These are phyloP conservation scores for Andrena fulva DNA, from an alignment of 2,888 invertebrate genomes.

Conservation along the genomic window DNA sequence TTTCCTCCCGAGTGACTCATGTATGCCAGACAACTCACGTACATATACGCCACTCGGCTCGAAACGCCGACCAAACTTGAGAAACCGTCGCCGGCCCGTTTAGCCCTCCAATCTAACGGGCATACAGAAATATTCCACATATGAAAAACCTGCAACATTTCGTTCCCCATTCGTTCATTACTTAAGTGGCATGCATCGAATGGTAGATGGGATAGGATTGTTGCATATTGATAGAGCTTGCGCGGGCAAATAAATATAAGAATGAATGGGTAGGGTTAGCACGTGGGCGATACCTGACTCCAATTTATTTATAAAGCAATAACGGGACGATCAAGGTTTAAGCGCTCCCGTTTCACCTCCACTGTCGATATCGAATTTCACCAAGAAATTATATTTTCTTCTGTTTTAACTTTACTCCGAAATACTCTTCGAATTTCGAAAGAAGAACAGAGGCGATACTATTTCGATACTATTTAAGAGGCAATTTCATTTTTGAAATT, in stretches of 20 bases:
- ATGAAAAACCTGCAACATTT: slow-evolving; percentile 8
- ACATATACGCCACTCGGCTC: slow-evolving; percentile 20
- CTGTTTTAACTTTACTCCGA: not conserved
- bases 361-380: not conserved
- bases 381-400: not conserved
- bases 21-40: slow-evolving; percentile 37
- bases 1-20: slow-evolving; percentile 53
- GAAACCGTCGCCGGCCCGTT: slow-evolving; percentile 35
- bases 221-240: not conserved
- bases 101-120: slow-evolving; percentile 28
- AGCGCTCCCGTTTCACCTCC: not conserved
- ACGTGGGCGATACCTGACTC: not conserved
- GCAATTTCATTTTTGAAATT: not conserved
- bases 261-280: not conserved
- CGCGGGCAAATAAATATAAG: not conserved
- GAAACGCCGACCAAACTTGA: slow-evolving; percentile 14
- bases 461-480: too few relatives aligned
- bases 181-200: too few relatives aligned
- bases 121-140: slow-evolving; percentile 17
- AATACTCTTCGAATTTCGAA: not conserved
- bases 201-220: not conserved
- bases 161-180: not conserved
- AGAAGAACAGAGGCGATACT: not conserved
- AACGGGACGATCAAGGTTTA: slow-evolving; percentile 9
- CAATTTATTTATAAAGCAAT: slow-evolving; percentile 29